A percentile compares a stretch with the other conserved stretches of the same genome.
These are phyloP conservation scores for Ageneiosus marmoratus DNA, from an alignment of 2,113 vertebrate species.

Conservation along the genomic window DNA sequence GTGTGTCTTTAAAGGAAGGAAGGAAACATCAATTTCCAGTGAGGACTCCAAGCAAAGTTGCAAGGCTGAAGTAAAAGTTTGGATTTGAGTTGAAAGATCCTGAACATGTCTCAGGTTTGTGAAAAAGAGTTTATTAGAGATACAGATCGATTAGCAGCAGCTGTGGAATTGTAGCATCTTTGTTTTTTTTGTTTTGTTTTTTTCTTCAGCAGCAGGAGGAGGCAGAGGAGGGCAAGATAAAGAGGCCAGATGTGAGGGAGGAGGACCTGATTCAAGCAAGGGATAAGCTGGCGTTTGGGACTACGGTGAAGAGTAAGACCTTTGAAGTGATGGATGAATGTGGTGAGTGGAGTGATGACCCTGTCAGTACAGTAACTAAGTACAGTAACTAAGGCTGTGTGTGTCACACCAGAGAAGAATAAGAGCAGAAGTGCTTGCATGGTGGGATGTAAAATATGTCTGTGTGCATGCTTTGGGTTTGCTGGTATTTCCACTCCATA, in stretches of 20 bases:
- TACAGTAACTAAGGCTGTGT: too few species aligned
- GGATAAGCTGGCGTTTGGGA: constrained; percentile 75
- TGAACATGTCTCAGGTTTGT: constrained; percentile 78
- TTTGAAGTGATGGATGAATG: constrained; percentile 92
- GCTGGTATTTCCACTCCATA: constrained; percentile 73
- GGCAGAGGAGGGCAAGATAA: constrained; percentile 74
- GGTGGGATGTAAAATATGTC: constrained; percentile 1
- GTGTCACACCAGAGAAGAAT: not conserved
- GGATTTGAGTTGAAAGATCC: constrained; percentile 74
- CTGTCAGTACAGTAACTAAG: not conserved
- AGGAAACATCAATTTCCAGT: constrained; percentile 68
- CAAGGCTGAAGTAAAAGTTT: constrained; percentile 72
- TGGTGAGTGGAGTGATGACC: constrained; percentile 71
- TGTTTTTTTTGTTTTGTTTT: not conserved
- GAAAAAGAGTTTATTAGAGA: not conserved
- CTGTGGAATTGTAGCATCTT: not conserved
- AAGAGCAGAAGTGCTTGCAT: not conserved
- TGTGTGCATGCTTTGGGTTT: constrained; percentile 25
- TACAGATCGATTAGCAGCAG: not conserved
- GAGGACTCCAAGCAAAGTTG: constrained; percentile 79
- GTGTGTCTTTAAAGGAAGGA: constrained; percentile 67
- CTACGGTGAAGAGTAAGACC: constrained; percentile 87
- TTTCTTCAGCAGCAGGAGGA: constrained; percentile 56
- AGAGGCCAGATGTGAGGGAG: constrained; percentile 86
- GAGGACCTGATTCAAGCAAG: constrained; percentile 85